Evolutionary conservation across 2,797 vertebrate genomes (phyloP).

Genomic region (Intellagama lesueurii): DNA sequence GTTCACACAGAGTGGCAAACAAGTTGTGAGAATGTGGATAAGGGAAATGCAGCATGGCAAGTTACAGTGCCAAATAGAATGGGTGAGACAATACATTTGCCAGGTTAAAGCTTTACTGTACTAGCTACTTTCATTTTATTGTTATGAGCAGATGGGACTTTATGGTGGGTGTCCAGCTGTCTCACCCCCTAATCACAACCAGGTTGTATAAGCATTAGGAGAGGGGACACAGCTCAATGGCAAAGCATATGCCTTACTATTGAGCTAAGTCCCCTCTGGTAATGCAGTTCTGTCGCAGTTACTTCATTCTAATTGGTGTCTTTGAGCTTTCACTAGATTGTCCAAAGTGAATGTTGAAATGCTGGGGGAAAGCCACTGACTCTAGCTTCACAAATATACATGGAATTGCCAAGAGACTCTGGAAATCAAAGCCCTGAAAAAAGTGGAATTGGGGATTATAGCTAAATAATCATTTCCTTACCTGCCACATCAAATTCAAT

Average conservation of each 20-base stretch:
- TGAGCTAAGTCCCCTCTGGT: background rate
- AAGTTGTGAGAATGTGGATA: background rate
- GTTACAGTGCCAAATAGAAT: background rate
- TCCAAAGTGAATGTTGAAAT: background rate
- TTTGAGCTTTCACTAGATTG: background rate
- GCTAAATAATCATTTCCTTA: conserved; percentile 55
- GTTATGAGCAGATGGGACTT: background rate
- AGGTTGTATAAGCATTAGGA: background rate
- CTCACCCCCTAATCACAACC: background rate
- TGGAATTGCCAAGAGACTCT: background rate
- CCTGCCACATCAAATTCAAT: conserved; percentile 97
- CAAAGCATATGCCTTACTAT: too few relatives aligned
- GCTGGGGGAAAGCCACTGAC: background rate
- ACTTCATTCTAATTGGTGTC: background rate
- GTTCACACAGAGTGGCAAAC: background rate
- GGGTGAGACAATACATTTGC: background rate
- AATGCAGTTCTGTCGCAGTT: background rate
- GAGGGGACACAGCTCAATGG: too few relatives aligned
- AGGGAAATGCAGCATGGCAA: background rate
- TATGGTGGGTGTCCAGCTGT: background rate
- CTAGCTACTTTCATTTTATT: background rate
- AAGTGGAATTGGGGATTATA: background rate
- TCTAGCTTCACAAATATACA: background rate
- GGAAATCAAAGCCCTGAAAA: background rate
- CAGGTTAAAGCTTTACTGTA: background rate